Conservation (phyloP, 2,797 vertebrate species). For the Argya squamiceps region DNA sequence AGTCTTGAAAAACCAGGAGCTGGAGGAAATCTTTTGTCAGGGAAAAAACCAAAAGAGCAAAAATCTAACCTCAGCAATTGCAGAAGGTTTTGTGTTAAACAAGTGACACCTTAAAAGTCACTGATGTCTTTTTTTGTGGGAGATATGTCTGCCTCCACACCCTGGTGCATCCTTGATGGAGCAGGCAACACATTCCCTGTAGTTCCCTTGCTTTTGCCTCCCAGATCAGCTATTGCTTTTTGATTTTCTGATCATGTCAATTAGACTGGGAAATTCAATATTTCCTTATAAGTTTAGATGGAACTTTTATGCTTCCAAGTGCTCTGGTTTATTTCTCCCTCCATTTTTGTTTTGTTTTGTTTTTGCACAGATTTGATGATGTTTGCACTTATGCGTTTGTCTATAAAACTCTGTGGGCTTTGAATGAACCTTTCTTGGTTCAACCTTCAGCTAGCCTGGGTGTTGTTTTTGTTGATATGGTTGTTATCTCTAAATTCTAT, state of each 20-base stretch:
- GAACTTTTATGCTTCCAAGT: neutral
- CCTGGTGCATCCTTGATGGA: neutral
- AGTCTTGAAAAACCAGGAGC: neutral
- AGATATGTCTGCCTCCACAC: neutral
- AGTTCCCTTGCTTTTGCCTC: neutral
- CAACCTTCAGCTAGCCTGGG: neutral
- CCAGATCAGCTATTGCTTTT: neutral
- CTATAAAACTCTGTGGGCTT: neutral
- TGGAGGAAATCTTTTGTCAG: neutral
- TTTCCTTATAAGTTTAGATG: neutral
- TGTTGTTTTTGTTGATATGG: neutral
- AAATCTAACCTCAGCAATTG: neutral
- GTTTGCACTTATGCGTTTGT: neutral
- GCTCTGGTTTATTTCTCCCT: neutral
- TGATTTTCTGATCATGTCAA: neutral
- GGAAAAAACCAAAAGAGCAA: neutral
- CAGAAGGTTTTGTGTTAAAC: neutral
- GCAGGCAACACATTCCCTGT: neutral
- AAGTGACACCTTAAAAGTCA: neutral
- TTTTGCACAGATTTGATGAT: neutral
- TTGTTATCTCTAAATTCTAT: neutral
- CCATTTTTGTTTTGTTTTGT: neutral
- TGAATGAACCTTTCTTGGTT: neutral
- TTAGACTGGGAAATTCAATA: neutral
- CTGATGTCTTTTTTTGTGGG: neutral